Evolutionary conservation across 2,797 vertebrate species (phyloP), one percentile per base, ranked within the genome.

Genomic region (Hydrophis major): DNA sequence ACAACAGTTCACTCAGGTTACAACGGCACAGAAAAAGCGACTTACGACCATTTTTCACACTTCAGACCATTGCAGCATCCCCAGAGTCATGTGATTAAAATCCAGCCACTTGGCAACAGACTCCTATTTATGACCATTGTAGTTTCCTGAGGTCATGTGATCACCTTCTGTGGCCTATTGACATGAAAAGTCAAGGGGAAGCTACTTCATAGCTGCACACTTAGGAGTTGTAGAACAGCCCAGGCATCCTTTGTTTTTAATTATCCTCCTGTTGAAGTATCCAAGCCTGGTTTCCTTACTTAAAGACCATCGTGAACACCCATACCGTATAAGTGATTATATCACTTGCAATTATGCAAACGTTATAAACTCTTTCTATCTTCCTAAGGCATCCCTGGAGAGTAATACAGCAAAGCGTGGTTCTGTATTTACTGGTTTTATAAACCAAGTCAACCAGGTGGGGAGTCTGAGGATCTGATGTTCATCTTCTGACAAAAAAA

Each of bases 381-480:
- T 83, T 94, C 93, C 94, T 27, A 89, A 91, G 95, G 89, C 88
- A 89, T 95, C 95, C 94, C 96, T 93, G 61, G 95, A 95, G 96
- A 96, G n/a, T 94, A 91, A 94, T 93, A 93, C 20, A 91, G 94
- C 7, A 0, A 18, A 11, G 93, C 32, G 91, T 83, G 95, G 66
- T 53, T 94, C 93, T 89, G 95, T 92, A 53, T 94, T 87, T 94
- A 69, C 86, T 56, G 22, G 22, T 32, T n/a, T 88, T 42, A n/a
- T 55, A 87, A 61, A 25, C 47, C 86, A 87, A 53, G 32, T 69
- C 87, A 66, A 92, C n/a, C 32, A 92, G 60, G 22, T 37, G 42
- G 78, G 91, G 87, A 74, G 12, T 78, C 27, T 55, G 74, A 89
- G 87, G 55, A 59, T 78, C 10, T 59, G 63, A 92, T 66, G 63